Base-by-base conservation (phyloP, 2,113 vertebrate species). In the Dipodomys ordii region DNA sequence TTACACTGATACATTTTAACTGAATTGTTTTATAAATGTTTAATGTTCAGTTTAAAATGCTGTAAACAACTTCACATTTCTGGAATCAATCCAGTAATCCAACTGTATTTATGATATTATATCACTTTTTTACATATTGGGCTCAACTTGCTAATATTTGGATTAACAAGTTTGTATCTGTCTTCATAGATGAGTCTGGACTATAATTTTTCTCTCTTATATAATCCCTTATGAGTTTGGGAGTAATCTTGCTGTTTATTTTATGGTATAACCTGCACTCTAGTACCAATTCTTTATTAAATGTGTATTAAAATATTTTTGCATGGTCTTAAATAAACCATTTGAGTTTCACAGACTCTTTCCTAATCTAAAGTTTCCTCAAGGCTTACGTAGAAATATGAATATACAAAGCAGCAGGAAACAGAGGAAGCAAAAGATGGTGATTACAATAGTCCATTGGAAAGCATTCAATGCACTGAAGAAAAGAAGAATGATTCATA, bases 131-230 rank as follows among this genome's bases (percentile, higher is more conserved):
- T 60, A 65, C 18, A 35, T 20, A 18, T 44, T 46, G 16, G 12
- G 19, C 27, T 71, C 15, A 64, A 35, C 44, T 81, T 88, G 25
- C 32, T 84, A 80, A 80, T 71, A 87, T 76, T 80, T 95, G 81
- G 64, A 77, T 32, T 71, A 57, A 9, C 27, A 35, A 32, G 80
- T 94, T 76, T 72, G 23, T 9, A 16, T 74, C 30, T 86, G 18
- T 68, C 53, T 92, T 69, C 27, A 25, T 53, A 23, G 7, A 15
- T 84, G 44, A 57, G 5, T 80, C 32, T 46, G 44, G 11, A 11
- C 4, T 78, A 2, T 46, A 32, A 30, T 49, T 90, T 87, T 64
- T 76, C 30, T 69, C 87, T 44, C 30, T 83, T 79, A 44, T 4
- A 19, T 57, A 57, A 57, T 57, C 53, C 53, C 15, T 57, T 19